Conservation (phyloP, 2,888 invertebrate species). For the Tetragnatha montana region DNA sequence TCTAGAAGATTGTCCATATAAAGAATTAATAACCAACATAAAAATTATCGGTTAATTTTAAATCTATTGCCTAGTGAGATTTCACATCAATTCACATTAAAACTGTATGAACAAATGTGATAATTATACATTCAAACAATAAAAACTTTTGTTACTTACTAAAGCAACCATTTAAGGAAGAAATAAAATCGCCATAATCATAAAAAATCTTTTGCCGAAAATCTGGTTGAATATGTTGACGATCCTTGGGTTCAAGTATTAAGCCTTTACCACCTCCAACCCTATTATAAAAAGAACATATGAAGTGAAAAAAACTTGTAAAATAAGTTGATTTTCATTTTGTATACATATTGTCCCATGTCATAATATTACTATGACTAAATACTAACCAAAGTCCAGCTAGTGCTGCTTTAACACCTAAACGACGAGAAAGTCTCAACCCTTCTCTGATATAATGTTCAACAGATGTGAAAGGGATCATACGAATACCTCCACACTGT, state of each 20-base stretch:
- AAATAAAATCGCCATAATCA: slow-evolving; percentile 74
- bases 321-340: neutral
- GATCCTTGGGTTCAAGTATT: slow-evolving; percentile 72
- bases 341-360: too few species aligned
- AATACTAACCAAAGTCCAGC: slow-evolving; percentile 73
- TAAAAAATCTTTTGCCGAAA: slow-evolving; percentile 73
- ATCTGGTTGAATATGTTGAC: slow-evolving; percentile 72
- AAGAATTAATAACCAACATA: too few species aligned
- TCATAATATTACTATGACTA: neutral
- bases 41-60: too few species aligned
- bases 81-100: too few species aligned
- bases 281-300: slow-evolving; percentile 70
- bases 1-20: too few species aligned
- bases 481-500: slow-evolving; percentile 74
- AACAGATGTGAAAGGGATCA: slow-evolving; percentile 72
- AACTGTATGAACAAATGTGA: too few species aligned
- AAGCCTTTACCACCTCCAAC: slow-evolving; percentile 74
- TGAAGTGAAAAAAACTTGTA: too few species aligned
- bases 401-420: slow-evolving; percentile 73
- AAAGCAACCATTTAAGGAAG: slow-evolving; percentile 74
- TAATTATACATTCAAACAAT: neutral
- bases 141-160: slow-evolving; percentile 68
- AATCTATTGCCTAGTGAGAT: too few species aligned
- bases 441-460: slow-evolving; percentile 73
- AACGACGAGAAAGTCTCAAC: slow-evolving; percentile 72